Conservation (phyloP, 2,113 vertebrate genomes). For the human (Homo sapiens) region DNA sequence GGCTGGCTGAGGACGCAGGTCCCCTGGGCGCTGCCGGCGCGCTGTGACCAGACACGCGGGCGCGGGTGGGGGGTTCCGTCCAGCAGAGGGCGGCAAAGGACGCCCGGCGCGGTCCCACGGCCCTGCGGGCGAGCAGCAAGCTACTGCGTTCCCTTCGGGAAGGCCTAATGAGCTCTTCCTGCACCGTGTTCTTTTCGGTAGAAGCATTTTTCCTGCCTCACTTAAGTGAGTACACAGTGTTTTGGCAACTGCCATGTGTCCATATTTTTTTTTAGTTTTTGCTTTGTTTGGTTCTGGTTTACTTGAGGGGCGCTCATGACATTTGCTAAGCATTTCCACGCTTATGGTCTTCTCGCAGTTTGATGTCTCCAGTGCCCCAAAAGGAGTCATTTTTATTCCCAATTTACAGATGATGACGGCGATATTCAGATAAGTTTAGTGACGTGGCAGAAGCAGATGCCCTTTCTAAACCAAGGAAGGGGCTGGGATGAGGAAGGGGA, state of each 20-base stretch:
- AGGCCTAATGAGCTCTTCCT: fast-evolving
- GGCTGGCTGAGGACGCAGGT: neutral
- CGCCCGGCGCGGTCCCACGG: neutral
- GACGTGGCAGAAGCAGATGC: neutral
- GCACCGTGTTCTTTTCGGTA: neutral
- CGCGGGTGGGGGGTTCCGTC: neutral
- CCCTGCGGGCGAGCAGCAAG: fast-evolving
- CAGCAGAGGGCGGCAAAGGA: constrained; percentile 76
- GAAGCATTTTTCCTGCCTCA: neutral
- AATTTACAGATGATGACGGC: neutral
- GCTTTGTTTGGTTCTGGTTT: neutral
- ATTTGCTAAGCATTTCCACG: fast-evolving
- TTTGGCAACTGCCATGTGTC: neutral
- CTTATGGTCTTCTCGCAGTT: fast-evolving
- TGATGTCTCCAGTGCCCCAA: neutral
- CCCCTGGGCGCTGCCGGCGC: neutral
- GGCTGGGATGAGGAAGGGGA: neutral
- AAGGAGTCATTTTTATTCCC: neutral
- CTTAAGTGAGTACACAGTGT: neutral
- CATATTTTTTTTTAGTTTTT: neutral
- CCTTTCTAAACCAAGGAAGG: neutral
- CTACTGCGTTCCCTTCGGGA: neutral
- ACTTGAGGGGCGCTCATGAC: neutral
- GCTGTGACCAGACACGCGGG: neutral
- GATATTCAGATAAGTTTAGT: too few species aligned